Conservation (phyloP, 2,888 invertebrate genomes). For the Perithous albicinctus region DNA sequence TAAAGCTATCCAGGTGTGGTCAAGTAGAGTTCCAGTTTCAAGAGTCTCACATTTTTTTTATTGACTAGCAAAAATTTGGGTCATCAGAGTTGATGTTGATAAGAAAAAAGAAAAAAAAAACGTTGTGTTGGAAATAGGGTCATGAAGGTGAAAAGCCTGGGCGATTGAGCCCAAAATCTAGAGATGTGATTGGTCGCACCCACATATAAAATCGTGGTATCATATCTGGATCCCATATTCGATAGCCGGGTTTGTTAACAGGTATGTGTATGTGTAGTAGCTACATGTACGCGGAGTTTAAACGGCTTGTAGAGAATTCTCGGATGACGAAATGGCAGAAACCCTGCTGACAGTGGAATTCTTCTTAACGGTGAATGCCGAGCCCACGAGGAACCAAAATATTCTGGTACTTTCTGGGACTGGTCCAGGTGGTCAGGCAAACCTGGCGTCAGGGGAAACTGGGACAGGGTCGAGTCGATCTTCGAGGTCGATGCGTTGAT, state of each 20-base stretch:
- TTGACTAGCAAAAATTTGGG: conserved; percentile 4
- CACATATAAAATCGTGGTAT: neutral
- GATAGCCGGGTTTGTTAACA: neutral
- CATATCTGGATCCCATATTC: neutral
- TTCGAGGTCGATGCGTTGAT: conserved; percentile 33
- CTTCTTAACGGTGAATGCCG: conserved; percentile 53
- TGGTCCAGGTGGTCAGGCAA: conserved; percentile 29
- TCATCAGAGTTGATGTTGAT: neutral
- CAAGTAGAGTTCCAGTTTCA: neutral
- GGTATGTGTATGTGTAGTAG: neutral
- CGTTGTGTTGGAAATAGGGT: conserved; percentile 12
- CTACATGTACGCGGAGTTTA: neutral
- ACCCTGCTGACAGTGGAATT: conserved; percentile 45
- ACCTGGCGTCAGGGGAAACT: conserved; percentile 3
- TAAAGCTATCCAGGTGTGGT: neutral
- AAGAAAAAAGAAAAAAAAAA: neutral
- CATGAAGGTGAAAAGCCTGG: neutral
- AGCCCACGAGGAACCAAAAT: conserved; percentile 26
- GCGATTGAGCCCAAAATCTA: conserved; percentile 43
- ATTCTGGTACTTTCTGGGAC: conserved; percentile 30
- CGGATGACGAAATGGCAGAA: conserved; percentile 44
- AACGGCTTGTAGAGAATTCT: conserved; percentile 11
- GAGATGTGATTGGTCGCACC: conserved; percentile 27
- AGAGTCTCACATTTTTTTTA: neutral
- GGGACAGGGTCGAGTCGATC: conserved; percentile 47